These are phyloP conservation scores for Tribolium madens DNA, from an alignment of 1,140 invertebrate species.

Conservation along the genomic window DNA sequence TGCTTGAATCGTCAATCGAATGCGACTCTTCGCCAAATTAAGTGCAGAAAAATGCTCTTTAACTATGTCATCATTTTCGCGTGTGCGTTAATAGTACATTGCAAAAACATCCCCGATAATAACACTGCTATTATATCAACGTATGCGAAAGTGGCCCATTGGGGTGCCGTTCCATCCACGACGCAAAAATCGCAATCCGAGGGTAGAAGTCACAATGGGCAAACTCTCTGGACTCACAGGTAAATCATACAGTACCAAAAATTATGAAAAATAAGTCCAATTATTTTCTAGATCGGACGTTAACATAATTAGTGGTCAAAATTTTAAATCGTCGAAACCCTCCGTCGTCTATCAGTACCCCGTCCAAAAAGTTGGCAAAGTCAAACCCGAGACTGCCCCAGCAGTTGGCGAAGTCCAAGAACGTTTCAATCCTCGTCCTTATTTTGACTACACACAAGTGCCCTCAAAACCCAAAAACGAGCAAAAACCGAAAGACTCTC, in stretches of 20 bases:
- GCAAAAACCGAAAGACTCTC: neutral
- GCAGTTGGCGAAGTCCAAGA: constrained; percentile 62
- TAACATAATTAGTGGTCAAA: constrained; percentile 52
- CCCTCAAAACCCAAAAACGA: constrained; percentile 22
- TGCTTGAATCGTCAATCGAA: constrained; percentile 38
- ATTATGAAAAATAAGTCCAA: neutral
- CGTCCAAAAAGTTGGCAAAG: constrained; percentile 47
- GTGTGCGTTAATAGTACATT: constrained; percentile 19
- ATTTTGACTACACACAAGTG: constrained; percentile 56
- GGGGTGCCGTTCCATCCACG: constrained; percentile 51
- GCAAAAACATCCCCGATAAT: constrained; percentile 36
- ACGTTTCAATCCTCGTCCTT: constrained; percentile 60
- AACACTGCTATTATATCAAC: constrained; percentile 55
- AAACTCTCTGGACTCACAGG: constrained; percentile 60
- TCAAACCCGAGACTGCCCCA: constrained; percentile 54
- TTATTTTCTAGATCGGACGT: constrained; percentile 55
- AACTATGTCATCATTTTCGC: constrained; percentile 11
- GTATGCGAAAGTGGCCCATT: constrained; percentile 63
- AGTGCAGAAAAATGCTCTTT: constrained; percentile 17
- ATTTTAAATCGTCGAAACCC: constrained; percentile 48
- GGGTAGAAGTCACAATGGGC: constrained; percentile 56
- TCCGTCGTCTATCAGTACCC: constrained; percentile 52
- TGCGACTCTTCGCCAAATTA: constrained; percentile 16
- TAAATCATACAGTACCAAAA: constrained; percentile 43
- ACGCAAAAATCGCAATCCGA: constrained; percentile 22